Conservation (phyloP, 2,113 vertebrate species). For the Notarius quadriscutis region DNA sequence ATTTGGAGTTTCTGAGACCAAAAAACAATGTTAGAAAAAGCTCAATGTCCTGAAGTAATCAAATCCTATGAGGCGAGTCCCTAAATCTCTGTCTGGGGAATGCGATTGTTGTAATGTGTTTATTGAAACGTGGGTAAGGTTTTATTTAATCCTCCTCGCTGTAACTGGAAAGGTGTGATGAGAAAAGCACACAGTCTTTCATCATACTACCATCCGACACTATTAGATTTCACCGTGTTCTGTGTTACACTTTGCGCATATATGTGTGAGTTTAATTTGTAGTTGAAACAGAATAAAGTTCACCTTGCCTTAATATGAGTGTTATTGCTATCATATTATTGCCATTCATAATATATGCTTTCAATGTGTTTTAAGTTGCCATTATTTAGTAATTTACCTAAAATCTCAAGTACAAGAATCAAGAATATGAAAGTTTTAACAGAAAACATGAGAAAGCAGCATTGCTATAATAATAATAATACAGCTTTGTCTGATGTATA, state of each 20-base stretch:
- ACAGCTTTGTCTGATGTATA: background rate
- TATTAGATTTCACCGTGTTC: conserved; percentile 54
- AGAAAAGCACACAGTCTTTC: conserved; percentile 81
- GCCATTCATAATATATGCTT: conserved; percentile 5
- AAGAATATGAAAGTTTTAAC: conserved; percentile 1
- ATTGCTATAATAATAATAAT: background rate
- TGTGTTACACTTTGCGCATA: conserved; percentile 49
- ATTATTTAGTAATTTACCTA: conserved; percentile 1
- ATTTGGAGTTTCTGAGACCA: conserved; percentile 66
- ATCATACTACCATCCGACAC: conserved; percentile 76
- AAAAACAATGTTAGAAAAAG: conserved; percentile 75
- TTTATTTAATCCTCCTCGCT: conserved; percentile 77
- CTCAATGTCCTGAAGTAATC: conserved; percentile 79
- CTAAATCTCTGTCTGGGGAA: conserved; percentile 83
- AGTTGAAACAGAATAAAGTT: conserved; percentile 31
- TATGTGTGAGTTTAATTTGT: conserved; percentile 35
- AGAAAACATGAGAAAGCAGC: background rate
- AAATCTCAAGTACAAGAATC: background rate
- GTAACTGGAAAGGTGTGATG: conserved; percentile 78
- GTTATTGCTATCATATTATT: conserved; percentile 30
- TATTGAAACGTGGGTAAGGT: conserved; percentile 82
- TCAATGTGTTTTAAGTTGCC: conserved; percentile 2
- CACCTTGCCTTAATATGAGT: conserved; percentile 7
- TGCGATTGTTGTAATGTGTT: conserved; percentile 80
- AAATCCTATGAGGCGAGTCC: conserved; percentile 80